These are phyloP conservation scores for Psittacus erithacus DNA, from an alignment of 2,113 vertebrate genomes.

Conservation along the genomic window DNA sequence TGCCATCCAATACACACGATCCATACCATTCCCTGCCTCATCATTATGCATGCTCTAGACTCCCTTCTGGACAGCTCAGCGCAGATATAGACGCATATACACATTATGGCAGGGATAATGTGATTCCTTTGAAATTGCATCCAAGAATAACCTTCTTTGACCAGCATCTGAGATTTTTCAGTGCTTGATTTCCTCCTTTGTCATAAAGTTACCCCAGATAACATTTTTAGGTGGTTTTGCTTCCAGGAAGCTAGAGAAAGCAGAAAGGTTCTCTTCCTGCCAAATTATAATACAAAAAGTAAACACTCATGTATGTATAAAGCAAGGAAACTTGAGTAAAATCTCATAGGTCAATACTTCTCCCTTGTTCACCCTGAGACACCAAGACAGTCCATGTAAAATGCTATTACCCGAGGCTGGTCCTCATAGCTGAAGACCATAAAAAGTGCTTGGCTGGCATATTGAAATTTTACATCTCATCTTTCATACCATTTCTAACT, in stretches of 20 bases:
- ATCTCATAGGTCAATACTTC: not conserved
- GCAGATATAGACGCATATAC: not conserved
- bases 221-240: not conserved
- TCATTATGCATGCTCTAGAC: not conserved
- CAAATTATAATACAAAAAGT: not conserved
- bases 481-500: not conserved
- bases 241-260: not conserved
- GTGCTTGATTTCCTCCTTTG: fast-evolving
- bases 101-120: not conserved
- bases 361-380: not conserved
- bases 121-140: not conserved
- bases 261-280: not conserved
- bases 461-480: not conserved
- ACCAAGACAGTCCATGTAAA: not conserved
- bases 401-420: not conserved
- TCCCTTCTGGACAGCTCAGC: not conserved
- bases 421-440: not conserved
- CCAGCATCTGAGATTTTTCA: not conserved
- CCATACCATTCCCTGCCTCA: not conserved
- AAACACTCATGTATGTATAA: not conserved
- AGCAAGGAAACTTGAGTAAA: not conserved
- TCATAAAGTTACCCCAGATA: not conserved
- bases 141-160: not conserved
- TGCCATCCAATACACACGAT: fast-evolving
- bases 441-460: not conserved